Evolutionary conservation across 2,113 vertebrate species (phyloP).

Genomic region (Eulemur macaco): DNA sequence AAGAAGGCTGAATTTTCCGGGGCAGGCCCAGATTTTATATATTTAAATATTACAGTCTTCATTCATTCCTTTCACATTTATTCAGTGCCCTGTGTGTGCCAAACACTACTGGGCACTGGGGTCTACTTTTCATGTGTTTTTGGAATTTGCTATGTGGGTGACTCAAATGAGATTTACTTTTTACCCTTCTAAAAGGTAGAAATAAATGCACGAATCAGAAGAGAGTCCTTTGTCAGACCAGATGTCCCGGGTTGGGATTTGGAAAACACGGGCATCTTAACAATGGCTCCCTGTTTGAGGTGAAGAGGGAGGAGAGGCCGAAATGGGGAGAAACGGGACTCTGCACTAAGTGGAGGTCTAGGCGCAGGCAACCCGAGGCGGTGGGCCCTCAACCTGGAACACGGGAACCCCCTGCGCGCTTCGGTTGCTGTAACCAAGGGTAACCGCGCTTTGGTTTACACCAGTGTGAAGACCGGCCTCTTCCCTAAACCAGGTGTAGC

Average conservation of each 20-base stretch:
- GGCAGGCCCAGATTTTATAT: background rate
- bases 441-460: background rate
- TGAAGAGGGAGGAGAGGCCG: background rate
- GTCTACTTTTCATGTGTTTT: background rate
- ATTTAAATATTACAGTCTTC: background rate
- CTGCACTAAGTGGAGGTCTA: background rate
- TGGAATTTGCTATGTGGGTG: background rate
- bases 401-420: background rate
- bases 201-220: conserved; percentile 17
- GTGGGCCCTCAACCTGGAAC: background rate
- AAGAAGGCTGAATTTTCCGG: background rate
- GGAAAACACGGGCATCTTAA: conserved; percentile 37
- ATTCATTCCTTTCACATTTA: conserved; percentile 21
- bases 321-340: background rate
- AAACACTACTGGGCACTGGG: background rate
- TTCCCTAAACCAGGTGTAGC: background rate
- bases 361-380: background rate
- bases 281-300: background rate
- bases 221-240: conserved; percentile 39
- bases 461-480: background rate
- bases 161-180: conserved; percentile 40
- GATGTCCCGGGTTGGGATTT: background rate
- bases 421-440: background rate
- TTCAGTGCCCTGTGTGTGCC: background rate
- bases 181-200: background rate